These are phyloP conservation scores for Pelecanus crispus DNA, from an alignment of 2,113 vertebrate genomes.

Conservation along the genomic window DNA sequence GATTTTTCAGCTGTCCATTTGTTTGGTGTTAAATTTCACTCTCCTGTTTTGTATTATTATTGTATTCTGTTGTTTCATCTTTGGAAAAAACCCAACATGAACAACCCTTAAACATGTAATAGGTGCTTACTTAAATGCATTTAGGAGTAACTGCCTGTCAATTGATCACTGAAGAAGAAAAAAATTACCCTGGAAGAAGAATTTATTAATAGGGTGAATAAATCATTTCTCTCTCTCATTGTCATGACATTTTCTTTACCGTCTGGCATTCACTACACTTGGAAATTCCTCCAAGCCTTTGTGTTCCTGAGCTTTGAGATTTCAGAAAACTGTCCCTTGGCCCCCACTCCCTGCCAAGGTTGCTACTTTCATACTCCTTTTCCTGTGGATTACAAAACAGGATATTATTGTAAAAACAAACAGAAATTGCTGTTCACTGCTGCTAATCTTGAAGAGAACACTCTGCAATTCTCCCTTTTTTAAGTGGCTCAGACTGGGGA, in stretches of 20 bases:
- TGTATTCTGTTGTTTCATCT: neutral
- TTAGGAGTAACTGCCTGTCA: neutral
- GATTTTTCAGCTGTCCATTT: neutral
- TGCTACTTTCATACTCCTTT: conserved; percentile 59
- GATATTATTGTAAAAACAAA: conserved; percentile 63
- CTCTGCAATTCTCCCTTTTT: neutral
- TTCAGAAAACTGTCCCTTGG: conserved; percentile 31
- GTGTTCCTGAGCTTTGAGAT: conserved; percentile 25
- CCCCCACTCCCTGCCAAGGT: conserved; percentile 7
- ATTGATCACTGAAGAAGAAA: neutral
- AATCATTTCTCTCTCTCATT: conserved; percentile 4
- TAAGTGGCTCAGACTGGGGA: neutral
- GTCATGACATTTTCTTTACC: conserved; percentile 39
- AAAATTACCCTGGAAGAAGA: neutral
- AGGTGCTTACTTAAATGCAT: neutral
- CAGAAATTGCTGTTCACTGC: conserved; percentile 26
- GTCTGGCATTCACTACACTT: conserved; percentile 2
- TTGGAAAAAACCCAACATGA: neutral
- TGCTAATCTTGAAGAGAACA: conserved; percentile 15
- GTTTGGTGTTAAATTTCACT: neutral
- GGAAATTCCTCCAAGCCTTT: conserved; percentile 46
- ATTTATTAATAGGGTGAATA: neutral
- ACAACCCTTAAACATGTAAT: neutral
- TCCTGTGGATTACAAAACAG: conserved; percentile 65
- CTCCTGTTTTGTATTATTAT: neutral